Evolutionary conservation across 2,113 vertebrate genomes (phyloP).

Genomic region (Nothocercus nigrocapillus): DNA sequence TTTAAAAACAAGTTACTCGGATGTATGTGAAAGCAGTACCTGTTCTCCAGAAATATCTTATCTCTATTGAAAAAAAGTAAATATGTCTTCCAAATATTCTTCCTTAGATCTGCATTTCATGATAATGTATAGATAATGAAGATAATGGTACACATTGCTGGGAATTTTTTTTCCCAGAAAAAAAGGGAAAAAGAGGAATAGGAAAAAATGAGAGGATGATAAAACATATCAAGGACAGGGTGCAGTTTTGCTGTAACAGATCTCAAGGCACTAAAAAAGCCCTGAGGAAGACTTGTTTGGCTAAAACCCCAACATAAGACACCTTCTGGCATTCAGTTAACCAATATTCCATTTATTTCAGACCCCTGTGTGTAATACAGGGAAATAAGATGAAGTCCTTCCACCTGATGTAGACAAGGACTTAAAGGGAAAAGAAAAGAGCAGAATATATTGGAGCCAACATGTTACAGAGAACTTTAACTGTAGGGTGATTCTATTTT

Average conservation of each 20-base stretch:
- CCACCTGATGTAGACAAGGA: not conserved
- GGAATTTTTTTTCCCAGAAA: not conserved
- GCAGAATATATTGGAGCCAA: not conserved
- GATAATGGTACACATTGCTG: rapidly evolving
- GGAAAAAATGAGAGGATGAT: not conserved
- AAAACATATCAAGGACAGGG: not conserved
- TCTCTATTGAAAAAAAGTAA: not conserved
- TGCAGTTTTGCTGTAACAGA: not conserved
- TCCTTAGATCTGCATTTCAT: not conserved
- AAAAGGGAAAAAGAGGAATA: not conserved
- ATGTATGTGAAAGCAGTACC: not conserved
- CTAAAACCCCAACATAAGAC: not conserved
- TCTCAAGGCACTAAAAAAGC: not conserved
- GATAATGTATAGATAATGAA: not conserved
- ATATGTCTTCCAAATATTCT: not conserved
- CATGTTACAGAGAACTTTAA: not conserved
- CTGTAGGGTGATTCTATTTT: not conserved
- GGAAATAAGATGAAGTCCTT: not conserved
- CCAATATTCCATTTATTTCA: not conserved
- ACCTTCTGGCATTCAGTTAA: not conserved
- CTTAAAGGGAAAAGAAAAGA: not conserved
- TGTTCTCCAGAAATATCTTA: not conserved
- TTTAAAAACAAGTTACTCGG: not conserved
- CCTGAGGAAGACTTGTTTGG: not conserved
- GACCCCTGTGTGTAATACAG: rapidly evolving